Conservation (phyloP, 2,113 vertebrate species). For the Mellivora capensis region DNA sequence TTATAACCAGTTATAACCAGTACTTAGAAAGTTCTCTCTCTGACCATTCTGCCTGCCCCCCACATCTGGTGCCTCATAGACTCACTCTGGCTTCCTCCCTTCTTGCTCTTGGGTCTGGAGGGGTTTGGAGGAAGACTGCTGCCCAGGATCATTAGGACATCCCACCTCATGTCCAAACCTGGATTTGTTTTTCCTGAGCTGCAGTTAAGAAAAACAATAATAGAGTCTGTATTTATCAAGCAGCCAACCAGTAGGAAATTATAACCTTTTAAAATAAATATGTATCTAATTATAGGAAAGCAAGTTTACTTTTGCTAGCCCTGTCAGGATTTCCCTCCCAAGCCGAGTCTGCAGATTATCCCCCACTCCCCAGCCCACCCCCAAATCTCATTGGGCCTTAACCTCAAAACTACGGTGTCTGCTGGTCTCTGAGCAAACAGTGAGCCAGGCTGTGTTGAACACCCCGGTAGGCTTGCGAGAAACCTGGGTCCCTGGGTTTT, state of each 20-base stretch:
- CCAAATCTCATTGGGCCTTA: neutral
- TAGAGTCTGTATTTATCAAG: constrained; percentile 62
- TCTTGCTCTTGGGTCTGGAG: neutral
- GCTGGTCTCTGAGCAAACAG: neutral
- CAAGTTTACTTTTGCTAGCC: constrained; percentile 36
- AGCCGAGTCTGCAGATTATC: neutral
- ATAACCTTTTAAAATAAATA: constrained; percentile 73
- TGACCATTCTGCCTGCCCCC: neutral
- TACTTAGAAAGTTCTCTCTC: neutral
- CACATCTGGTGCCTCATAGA: neutral
- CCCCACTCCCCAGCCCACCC: neutral
- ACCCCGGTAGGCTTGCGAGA: neutral
- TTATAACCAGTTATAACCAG: neutral
- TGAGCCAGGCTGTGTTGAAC: neutral
- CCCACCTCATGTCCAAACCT: constrained; percentile 32
- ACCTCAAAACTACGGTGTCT: constrained; percentile 18
- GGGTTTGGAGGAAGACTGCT: neutral
- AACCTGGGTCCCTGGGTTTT: neutral
- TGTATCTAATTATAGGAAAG: constrained; percentile 69
- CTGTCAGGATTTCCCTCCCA: constrained; percentile 54
- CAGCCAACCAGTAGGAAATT: constrained; percentile 64
- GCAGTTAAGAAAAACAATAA: constrained; percentile 6
- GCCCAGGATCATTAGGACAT: neutral
- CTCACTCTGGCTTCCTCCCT: neutral
- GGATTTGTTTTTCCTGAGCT: constrained; percentile 48